Base-by-base conservation (phyloP, 2,888 invertebrate species). In the Biston betularia region DNA sequence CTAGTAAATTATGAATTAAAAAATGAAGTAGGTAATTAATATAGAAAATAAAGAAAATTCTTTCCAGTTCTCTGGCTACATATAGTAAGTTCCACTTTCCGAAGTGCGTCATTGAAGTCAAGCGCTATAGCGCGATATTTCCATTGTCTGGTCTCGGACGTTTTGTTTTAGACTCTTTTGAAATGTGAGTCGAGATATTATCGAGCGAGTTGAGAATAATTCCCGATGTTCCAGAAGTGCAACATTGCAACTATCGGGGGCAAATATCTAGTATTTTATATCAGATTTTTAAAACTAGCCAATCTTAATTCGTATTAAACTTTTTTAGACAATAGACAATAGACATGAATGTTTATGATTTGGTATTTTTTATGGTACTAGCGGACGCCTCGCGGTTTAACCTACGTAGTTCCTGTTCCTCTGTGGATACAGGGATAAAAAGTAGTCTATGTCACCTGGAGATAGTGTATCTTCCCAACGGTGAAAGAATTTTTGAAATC, bases 121-220 rank as follows among this genome's bases (percentile, higher is more conserved):
- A 50, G 56, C 46, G 52, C 52, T 50, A 56, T 56, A 33, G 38
- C n/a, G 49, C 15, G 54, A 70, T 76, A 73, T 76, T 74, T 74
- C 78, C 58, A 79, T 83, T 81, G 82, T 84, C 71, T 72, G 63
- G 14, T 48, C 61, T 68, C 70, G 63, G 14, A 50, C 58, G 71
- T 74, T 78, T 80, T 79, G 79, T 80, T 80, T 73, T 68, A 38
- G 6, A 72, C 71, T 48, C 74, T 63, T 57, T 62, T 81, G 80
- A 82, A 81, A 84, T 81, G 80, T 80, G 74, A 77, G 79, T 77
- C 78, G 63, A 76, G 80, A 84, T 84, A 54, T 24, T 65, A 56
- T 61, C 61, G 61, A 60, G 45, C 38, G 56, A 52, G 38, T 57
- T 24, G 46, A 57, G 65, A 57, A 65, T 66, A 61, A 60, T 3